phyloP scores from a whole-genome alignment of 2,888 invertebrate genomes.

The Leucophora obtusa region DNA sequence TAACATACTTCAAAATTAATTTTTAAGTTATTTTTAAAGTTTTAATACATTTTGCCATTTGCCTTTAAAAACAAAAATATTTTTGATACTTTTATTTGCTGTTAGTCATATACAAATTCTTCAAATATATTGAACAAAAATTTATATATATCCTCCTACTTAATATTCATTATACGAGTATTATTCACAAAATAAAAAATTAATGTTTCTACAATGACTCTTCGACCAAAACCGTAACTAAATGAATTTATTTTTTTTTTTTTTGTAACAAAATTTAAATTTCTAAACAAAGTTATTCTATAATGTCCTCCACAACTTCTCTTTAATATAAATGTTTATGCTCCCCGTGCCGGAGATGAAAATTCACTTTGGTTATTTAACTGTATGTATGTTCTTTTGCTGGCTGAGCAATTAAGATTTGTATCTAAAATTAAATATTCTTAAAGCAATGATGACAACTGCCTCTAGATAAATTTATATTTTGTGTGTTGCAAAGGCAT shows the following conservation, averaged over 20 bases:
- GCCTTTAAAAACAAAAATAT: no score
- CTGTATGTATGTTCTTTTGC: slow-evolving; percentile 4
- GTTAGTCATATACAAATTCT: background rate
- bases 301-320: background rate
- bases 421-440: slow-evolving; percentile 72
- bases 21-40: background rate
- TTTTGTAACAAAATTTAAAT: background rate
- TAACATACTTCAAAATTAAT: background rate
- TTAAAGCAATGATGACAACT: slow-evolving; percentile 58
- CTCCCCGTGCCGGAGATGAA: background rate
- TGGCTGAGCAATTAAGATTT: slow-evolving; percentile 69
- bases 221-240: background rate
- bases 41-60: background rate
- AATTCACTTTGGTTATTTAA: background rate
- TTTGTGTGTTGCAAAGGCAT: background rate
- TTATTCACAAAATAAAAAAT: slow-evolving; percentile 8
- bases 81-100: no score
- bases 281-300: slow-evolving; percentile 10
- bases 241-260: background rate
- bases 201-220: background rate
- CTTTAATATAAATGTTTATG: background rate
- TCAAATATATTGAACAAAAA: background rate
- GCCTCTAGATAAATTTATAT: slow-evolving; percentile 17
- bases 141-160: slow-evolving; percentile 11
- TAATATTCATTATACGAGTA: slow-evolving; percentile 41